Conservation (phyloP, 2,888 invertebrate species). For the Cryptus armator region DNA sequence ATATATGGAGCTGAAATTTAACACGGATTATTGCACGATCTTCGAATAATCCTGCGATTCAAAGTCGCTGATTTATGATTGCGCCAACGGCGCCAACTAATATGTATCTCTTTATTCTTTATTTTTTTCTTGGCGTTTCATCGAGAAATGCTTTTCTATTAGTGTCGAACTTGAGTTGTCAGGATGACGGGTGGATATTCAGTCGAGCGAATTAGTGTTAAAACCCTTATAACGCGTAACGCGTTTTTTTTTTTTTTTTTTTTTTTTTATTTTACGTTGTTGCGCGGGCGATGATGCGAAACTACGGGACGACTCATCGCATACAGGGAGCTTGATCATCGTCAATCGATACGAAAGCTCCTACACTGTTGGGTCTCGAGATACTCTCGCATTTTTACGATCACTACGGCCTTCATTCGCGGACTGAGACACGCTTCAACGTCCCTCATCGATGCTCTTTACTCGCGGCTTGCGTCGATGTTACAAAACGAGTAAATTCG, state of each 20-base stretch:
- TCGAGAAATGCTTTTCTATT: constrained; percentile 1
- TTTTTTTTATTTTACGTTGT: background rate
- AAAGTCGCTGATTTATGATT: constrained; percentile 1
- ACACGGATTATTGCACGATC: too few species aligned
- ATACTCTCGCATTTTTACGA: constrained; percentile 39
- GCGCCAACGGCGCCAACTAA: background rate
- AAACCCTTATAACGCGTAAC: background rate
- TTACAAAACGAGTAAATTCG: constrained; percentile 18
- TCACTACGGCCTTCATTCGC: constrained; percentile 41
- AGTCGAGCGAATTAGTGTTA: constrained; percentile 31
- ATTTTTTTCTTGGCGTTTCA: background rate
- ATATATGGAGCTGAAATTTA: too few species aligned
- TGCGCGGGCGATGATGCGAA: constrained; percentile 20
- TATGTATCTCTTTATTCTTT: background rate
- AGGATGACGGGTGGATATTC: constrained; percentile 27
- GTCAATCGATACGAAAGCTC: constrained; percentile 26
- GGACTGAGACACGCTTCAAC: constrained; percentile 7
- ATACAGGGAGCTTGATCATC: constrained; percentile 33
- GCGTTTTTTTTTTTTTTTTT: background rate
- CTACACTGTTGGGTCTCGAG: constrained; percentile 2
- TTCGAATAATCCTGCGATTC: background rate
- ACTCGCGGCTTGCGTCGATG: background rate
- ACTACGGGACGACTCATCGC: constrained; percentile 34
- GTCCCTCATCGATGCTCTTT: constrained; percentile 14
- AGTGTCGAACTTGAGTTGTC: constrained; percentile 2